Conservation (phyloP, 2,888 invertebrate species). For the Tipula unca region DNA sequence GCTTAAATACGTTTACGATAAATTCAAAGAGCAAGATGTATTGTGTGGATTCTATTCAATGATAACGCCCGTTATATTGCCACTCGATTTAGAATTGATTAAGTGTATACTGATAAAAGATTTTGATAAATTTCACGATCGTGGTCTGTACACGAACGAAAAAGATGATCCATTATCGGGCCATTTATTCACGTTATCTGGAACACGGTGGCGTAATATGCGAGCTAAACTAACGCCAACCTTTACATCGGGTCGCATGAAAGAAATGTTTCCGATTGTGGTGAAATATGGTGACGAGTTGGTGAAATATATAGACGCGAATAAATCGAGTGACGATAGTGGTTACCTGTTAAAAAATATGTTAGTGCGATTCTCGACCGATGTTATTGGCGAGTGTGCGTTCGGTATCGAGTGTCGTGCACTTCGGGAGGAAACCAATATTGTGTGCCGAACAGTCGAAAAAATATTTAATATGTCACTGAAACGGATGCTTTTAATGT, state of each 20-base stretch:
- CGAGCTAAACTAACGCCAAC: constrained; percentile 21
- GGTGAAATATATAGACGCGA: not conserved
- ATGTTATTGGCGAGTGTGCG: constrained; percentile 20
- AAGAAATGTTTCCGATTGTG: constrained; percentile 21
- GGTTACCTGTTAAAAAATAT: constrained; percentile 17
- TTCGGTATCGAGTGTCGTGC: constrained; percentile 23
- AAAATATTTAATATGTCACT: constrained; percentile 20
- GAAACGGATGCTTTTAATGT: not conserved
- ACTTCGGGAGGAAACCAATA: constrained; percentile 17
- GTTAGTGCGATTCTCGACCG: not conserved
- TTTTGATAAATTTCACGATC: constrained; percentile 22
- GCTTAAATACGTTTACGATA: constrained; percentile 14
- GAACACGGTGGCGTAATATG: constrained; percentile 20
- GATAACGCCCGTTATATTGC: constrained; percentile 1
- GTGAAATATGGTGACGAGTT: not conserved
- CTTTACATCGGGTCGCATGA: constrained; percentile 22
- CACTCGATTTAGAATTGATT: constrained; percentile 19
- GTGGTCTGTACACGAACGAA: constrained; percentile 21
- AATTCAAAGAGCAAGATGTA: constrained; percentile 20
- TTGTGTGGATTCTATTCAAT: constrained; percentile 19
- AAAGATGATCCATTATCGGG: constrained; percentile 22
- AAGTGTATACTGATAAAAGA: constrained; percentile 20
- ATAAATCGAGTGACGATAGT: not conserved
- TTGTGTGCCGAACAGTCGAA: not conserved
- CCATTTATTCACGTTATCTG: constrained; percentile 20